Percentiles rank a stretch among this genome's conserved stretches.
phyloP scores from a whole-genome alignment of 2,113 vertebrate species.

The Planiliza haematocheilus region DNA sequence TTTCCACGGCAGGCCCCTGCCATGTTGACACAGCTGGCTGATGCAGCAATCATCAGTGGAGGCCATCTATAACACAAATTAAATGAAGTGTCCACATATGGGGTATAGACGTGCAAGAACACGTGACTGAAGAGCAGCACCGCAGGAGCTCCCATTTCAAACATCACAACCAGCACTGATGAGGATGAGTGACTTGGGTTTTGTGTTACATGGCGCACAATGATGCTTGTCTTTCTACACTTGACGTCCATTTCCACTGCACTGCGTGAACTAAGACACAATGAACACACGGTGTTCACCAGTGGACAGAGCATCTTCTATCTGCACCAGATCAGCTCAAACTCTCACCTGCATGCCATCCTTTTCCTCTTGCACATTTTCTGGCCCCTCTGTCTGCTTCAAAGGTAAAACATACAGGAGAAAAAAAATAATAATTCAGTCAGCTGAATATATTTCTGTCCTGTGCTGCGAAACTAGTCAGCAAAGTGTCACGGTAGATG shows the following conservation, averaged over 20 bases:
- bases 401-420: not conserved
- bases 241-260: not conserved
- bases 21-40: conserved; percentile 82
- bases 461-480: not conserved
- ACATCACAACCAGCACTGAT: not conserved
- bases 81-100: conserved; percentile 39
- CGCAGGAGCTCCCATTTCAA: not conserved
- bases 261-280: not conserved
- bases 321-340: conserved; percentile 2
- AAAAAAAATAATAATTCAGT: not conserved
- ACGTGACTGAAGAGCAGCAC: conserved; percentile 10
- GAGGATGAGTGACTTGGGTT: conserved; percentile 2
- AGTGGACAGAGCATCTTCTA: not conserved
- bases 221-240: conserved; percentile 18
- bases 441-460: not conserved
- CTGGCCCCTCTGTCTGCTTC: conserved; percentile 33
- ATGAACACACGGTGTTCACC: not conserved
- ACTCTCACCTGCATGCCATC: conserved; percentile 63
- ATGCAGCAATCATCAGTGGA: conserved; percentile 45
- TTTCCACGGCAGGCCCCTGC: conserved; percentile 59
- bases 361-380: conserved; percentile 33
- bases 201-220: conserved; percentile 22
- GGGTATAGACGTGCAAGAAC: conserved; percentile 13
- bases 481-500: not conserved
- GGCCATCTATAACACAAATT: conserved; percentile 41